Evolutionary conservation across 2,888 invertebrate genomes (phyloP), one percentile per base, ranked within the genome.

Genomic region (Uloborus plumipes): DNA sequence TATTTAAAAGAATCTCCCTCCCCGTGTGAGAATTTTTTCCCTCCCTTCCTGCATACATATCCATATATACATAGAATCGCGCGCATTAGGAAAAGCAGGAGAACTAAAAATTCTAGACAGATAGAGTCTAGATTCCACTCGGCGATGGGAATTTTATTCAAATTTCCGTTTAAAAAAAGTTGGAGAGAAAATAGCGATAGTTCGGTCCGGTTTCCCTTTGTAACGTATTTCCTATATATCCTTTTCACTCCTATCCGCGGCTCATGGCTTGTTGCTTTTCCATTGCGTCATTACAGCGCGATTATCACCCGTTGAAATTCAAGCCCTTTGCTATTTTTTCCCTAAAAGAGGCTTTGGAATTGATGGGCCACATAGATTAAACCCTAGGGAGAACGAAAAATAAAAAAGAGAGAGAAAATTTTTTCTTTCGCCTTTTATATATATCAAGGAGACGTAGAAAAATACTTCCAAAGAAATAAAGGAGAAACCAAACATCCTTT

Each of bases 291-390:
- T 80, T 80, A 80, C 80, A 51, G 73, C 71, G 47, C 80, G 80
- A 80, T 80, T 80, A 80, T 80, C 80, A 71, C 80, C 80, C 80
- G 50, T 73, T 74, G 80, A 80, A 80, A 80, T 80, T 80, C 80
- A 69, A 80, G 80, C 73, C 50, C 67, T 61, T 72, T 59, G 47
- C 26, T 18, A 55, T 55, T 55, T 55, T n/a, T 39, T 65, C 65
- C 31, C 66, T 67, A 75, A 75, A 75, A 75, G 75, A 75, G 75
- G 72, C 50, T 64, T 50, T 59, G 67, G 49, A 78, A 78, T 78
- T 78, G 77, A 78, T 78, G 77, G 77, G 77, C 71, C 77, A 78
- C 77, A 78, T 78, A 78, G 77, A 78, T 78, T 78, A 78, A 78
- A 78, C 62, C 77, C 50, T 50, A 58, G 61, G 69, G 58, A 55